Percentiles rank a stretch among this genome's conserved stretches.
Evolutionary conservation across 1,140 invertebrate species (phyloP).

Genomic region (Wasmannia auropunctata): DNA sequence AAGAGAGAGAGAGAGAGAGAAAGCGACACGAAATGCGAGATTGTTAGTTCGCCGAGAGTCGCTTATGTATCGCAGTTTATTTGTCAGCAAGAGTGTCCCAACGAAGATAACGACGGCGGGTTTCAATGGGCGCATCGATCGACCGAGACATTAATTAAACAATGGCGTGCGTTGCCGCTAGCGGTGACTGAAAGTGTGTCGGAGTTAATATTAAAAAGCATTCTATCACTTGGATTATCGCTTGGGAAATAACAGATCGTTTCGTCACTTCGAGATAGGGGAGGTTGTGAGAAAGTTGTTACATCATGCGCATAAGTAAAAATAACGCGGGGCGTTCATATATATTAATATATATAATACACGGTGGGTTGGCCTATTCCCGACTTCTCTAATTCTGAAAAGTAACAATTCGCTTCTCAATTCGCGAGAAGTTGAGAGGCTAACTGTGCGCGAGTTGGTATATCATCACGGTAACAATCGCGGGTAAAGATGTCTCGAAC

Average conservation of each 20-base stretch:
- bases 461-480: conserved; percentile 10
- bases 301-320: not conserved
- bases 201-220: not conserved
- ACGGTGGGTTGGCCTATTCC: not conserved
- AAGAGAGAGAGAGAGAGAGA: too few relatives aligned
- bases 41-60: conserved; percentile 31
- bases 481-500: not conserved
- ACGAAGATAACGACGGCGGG: not conserved
- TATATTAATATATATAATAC: not conserved
- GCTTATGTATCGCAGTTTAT: conserved; percentile 35
- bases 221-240: not conserved
- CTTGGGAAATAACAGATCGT: too few relatives aligned
- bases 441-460: not conserved
- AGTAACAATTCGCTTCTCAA: too few relatives aligned
- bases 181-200: not conserved
- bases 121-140: conserved; percentile 30
- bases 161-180: not conserved
- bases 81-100: conserved; percentile 26
- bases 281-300: not conserved
- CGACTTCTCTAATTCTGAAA: too few relatives aligned
- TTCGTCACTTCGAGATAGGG: not conserved
- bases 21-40: conserved; percentile 15
- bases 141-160: conserved; percentile 43
- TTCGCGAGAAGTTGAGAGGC: not conserved
- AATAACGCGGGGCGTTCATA: not conserved